Conservation (phyloP, 1,140 invertebrate species). For the Apis dorsata region DNA sequence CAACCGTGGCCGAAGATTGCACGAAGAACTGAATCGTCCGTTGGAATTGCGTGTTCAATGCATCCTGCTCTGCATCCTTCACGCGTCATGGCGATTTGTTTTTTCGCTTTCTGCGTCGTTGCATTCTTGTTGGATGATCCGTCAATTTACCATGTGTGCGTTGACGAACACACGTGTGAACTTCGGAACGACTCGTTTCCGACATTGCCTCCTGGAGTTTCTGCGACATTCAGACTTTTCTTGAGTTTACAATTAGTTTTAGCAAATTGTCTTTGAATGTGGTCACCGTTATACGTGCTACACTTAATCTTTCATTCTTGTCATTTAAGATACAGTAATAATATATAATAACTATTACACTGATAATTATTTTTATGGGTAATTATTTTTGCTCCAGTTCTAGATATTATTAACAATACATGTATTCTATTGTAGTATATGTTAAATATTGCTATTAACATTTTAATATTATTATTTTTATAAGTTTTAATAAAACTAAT, state of each 20-base stretch:
- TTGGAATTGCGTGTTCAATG: neutral
- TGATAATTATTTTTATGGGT: no score
- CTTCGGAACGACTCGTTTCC: neutral
- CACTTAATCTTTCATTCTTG: no score
- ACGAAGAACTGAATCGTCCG: neutral
- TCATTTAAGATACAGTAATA: neutral
- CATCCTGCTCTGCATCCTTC: slow-evolving; percentile 51
- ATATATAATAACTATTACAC: neutral
- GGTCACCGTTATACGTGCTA: no score
- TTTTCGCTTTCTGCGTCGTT: neutral
- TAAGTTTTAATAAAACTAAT: no score
- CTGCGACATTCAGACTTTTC: no score
- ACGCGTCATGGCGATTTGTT: slow-evolving; percentile 21
- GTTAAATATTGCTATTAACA: no score
- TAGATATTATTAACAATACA: no score
- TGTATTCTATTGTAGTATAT: no score
- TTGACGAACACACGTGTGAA: slow-evolving; percentile 4
- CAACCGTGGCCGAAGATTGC: neutral
- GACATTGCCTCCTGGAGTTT: slow-evolving; percentile 26
- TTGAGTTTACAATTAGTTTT: neutral
- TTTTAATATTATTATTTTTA: no score
- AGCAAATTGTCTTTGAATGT: no score
- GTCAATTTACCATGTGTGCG: slow-evolving; percentile 27
- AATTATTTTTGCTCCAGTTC: no score
- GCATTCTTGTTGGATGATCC: neutral